Evolutionary conservation across 1,140 invertebrate genomes (phyloP), one percentile per base, ranked within the genome.

Genomic region (Saccostrea glomerata): DNA sequence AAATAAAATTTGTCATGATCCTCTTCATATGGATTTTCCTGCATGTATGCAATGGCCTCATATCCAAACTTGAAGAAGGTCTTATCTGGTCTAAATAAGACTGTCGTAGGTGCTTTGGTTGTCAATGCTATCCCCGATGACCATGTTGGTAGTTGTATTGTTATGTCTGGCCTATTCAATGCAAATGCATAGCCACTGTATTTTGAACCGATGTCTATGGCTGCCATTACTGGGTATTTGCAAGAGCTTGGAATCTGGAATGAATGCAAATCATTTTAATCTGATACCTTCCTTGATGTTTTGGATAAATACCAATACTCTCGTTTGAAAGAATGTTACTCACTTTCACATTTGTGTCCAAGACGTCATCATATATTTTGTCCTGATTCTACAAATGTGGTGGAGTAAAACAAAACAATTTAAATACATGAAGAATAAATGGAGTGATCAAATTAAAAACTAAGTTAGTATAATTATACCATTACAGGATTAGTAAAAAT

Each of bases 171-270:
- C 11, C 30, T 12, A 73, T 70, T 60, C 40, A 77, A n/a, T n/a
- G n/a, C 63, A 40, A 56, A 77, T 9, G 85, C 85, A 77, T 55
- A 77, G 0, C 85, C 85, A 5, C 60, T 70, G 23, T 70, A 86
- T 56, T 63, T 77, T 15, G 85, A 82, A 20, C 85, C 85, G 73
- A 86, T 82, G 25, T 86, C 85, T 25, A 86, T 86, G 4, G 85
- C 66, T 54, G 85, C 70, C 11, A 77, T 54, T 9, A 86, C 58
- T 60, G 58, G 13, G 20, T 60, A 60, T 20, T 20, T 15, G 20
- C 58, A 15, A 0, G 17, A 20, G 17, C 58, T 15, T 20, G 13
- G 58, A 13, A 60, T 60, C 58, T 60, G 58, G 17, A 60, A 17
- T 47, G 6, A 47, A 60, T 3, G 13, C 58, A 60, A 60, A 60